phyloP scores from a whole-genome alignment of 2,797 vertebrate species.

The Diglossa cyanea region DNA sequence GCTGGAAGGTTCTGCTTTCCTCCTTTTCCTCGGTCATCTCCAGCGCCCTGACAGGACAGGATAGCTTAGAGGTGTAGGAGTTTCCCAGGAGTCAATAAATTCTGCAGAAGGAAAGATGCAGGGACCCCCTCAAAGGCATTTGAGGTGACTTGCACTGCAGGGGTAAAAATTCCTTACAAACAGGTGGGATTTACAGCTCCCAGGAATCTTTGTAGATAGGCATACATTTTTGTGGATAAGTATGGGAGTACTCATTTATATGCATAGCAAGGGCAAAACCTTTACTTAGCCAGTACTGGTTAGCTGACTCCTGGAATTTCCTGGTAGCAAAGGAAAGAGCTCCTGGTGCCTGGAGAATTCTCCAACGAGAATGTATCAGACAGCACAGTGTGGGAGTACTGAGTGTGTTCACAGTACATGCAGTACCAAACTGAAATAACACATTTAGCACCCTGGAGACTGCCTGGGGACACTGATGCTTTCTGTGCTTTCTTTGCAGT shows the following conservation, averaged over 20 bases:
- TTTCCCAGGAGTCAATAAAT: not conserved
- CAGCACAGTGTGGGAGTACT: constrained; percentile 17
- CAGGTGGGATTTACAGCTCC: not conserved
- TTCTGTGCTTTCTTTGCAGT: not conserved
- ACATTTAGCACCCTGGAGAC: not conserved
- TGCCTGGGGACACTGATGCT: not conserved
- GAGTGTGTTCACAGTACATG: constrained; percentile 17
- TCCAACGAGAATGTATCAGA: not conserved
- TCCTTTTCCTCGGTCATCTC: not conserved
- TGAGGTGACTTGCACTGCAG: not conserved
- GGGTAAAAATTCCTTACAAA: not conserved
- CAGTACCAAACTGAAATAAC: constrained; percentile 40
- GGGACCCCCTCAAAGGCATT: not conserved
- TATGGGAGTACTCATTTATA: not conserved
- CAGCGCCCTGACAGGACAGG: not conserved
- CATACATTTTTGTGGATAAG: not conserved
- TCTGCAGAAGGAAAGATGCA: not conserved
- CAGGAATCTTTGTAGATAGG: not conserved
- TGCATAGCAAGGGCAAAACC: not conserved
- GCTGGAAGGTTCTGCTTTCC: not conserved
- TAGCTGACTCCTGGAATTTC: not conserved
- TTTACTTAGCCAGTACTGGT: not conserved
- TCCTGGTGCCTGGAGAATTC: not conserved
- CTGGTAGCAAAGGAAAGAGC: not conserved
- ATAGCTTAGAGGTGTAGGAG: not conserved